Evolutionary conservation across 35 echinoderm and acorn worm species (phyloP).

Genomic region (Apostichopus californicus): DNA sequence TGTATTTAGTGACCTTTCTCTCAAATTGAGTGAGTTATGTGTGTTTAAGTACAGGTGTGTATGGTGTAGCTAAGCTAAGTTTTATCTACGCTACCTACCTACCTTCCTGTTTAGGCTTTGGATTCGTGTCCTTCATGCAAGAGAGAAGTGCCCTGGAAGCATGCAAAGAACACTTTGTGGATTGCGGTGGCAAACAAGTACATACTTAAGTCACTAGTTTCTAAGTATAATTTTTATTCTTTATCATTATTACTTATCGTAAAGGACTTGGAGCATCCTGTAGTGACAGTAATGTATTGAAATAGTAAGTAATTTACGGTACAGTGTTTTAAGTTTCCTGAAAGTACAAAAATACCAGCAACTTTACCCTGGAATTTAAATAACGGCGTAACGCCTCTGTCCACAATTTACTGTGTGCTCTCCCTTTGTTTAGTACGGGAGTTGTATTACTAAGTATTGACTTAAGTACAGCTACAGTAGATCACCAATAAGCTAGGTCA

Average conservation of each 20-base stretch:
- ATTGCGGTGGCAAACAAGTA: constrained; percentile 50
- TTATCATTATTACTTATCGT: background rate
- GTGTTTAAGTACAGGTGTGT: background rate
- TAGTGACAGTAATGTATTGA: background rate
- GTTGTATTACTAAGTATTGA: background rate
- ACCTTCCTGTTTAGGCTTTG: constrained; percentile 56
- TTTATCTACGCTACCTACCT: constrained; percentile 13
- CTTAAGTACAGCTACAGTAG: background rate
- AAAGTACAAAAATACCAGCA: too few relatives aligned
- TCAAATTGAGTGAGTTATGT: background rate
- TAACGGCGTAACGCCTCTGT: too few relatives aligned
- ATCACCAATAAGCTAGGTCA: background rate
- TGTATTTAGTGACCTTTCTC: too few relatives aligned
- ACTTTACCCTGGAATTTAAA: too few relatives aligned
- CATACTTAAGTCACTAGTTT: constrained; percentile 38
- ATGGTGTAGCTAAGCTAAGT: constrained; percentile 15
- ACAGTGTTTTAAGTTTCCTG: too few relatives aligned
- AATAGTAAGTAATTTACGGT: background rate
- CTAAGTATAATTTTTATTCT: constrained; percentile 56
- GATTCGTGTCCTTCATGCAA: constrained; percentile 44
- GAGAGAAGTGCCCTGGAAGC: constrained; percentile 21
- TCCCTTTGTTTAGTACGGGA: too few relatives aligned
- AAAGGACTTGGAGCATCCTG: constrained; percentile 54
- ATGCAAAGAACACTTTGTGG: constrained; percentile 43
- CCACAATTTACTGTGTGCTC: too few relatives aligned